Percentiles rank a stretch among this genome's conserved stretches.
Evolutionary conservation across 2,888 invertebrate species (phyloP).

Genomic region (Cactoblastis cactorum): DNA sequence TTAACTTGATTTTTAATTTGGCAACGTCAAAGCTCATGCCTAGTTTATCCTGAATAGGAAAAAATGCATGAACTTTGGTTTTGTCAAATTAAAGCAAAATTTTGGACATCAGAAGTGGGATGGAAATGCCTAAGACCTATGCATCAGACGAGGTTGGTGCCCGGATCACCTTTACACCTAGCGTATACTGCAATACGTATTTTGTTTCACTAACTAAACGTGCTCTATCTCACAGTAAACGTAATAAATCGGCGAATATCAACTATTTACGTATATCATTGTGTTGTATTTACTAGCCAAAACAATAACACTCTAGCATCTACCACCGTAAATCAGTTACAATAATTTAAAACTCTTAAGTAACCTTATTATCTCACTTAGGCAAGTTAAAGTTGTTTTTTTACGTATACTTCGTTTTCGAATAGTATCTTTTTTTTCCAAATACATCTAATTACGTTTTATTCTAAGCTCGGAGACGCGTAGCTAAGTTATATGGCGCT

Average conservation of each 20-base stretch:
- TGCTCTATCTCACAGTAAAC: slow-evolving; percentile 51
- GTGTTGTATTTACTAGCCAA: slow-evolving; percentile 65
- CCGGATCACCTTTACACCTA: slow-evolving; percentile 61
- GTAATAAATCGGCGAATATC: slow-evolving; percentile 49
- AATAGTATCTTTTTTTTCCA: slow-evolving; percentile 60
- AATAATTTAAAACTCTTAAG: slow-evolving; percentile 77
- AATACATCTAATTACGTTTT: slow-evolving; percentile 57
- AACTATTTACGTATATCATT: slow-evolving; percentile 64
- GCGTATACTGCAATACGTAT: slow-evolving; percentile 76
- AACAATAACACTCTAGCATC: slow-evolving; percentile 70
- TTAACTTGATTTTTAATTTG: not conserved
- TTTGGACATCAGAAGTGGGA: slow-evolving; percentile 4
- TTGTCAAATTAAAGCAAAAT: not conserved
- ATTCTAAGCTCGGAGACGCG: slow-evolving; percentile 69
- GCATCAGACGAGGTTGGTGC: slow-evolving; percentile 31
- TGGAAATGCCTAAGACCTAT: not conserved
- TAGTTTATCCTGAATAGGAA: not conserved
- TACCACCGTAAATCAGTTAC: slow-evolving; percentile 73
- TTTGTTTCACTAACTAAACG: slow-evolving; percentile 67
- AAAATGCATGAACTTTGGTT: not conserved
- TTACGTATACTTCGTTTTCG: slow-evolving; percentile 79
- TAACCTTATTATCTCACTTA: slow-evolving; percentile 77
- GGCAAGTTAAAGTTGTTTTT: slow-evolving; percentile 78
- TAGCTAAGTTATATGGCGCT: slow-evolving; percentile 41
- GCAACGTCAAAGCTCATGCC: not conserved